A percentile compares a stretch with the other conserved stretches of the same genome.
phyloP scores from a whole-genome alignment of 2,797 vertebrate species.

The Acrossocheilus fasciatus region DNA sequence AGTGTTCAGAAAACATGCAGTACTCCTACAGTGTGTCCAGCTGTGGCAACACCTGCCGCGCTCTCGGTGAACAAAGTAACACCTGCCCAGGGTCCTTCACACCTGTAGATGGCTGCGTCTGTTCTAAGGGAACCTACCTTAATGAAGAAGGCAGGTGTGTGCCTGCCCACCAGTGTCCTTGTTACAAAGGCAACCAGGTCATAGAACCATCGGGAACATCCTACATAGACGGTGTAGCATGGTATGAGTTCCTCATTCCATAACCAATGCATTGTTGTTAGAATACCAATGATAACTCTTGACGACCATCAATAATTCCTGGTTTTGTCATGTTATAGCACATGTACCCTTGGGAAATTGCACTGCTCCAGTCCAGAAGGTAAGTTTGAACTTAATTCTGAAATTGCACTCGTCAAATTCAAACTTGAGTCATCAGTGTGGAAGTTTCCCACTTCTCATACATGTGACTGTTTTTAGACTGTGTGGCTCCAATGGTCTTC shows the following conservation, averaged over 20 bases:
- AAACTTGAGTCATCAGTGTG: background rate
- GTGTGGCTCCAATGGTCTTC: conserved; percentile 83
- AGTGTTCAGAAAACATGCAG: conserved; percentile 79
- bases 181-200: conserved; percentile 69
- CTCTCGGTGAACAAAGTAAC: conserved; percentile 73
- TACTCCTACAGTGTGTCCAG: conserved; percentile 78
- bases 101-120: conserved; percentile 84
- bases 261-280: background rate
- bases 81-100: conserved; percentile 72
- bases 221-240: conserved; percentile 57
- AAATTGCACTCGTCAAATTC: background rate
- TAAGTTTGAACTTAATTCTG: conserved; percentile 44
- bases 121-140: conserved; percentile 79
- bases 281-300: background rate
- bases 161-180: conserved; percentile 76
- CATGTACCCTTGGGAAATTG: conserved; percentile 79
- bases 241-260: conserved; percentile 62
- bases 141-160: conserved; percentile 79
- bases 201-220: conserved; percentile 37
- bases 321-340: conserved; percentile 71
- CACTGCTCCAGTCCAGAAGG: conserved; percentile 70
- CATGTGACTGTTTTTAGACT: conserved; percentile 73
- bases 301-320: background rate
- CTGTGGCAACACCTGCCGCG: conserved; percentile 82
- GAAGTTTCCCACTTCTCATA: background rate